Evolutionary conservation across 2,888 invertebrate species (phyloP), one percentile per base, ranked within the genome.

Genomic region (Macaria notata): DNA sequence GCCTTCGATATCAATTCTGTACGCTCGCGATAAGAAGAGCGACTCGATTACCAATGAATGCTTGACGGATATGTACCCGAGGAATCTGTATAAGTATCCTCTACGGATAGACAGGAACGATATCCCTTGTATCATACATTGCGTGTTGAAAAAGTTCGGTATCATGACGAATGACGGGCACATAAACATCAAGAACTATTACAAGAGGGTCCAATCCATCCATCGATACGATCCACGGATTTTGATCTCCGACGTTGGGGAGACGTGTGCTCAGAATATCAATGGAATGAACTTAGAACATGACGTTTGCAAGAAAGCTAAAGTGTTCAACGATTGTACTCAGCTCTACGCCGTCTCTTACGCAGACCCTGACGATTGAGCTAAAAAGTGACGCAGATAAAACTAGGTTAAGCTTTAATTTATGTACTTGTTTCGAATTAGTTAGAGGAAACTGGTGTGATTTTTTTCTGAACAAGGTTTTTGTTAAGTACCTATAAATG

Each of bases 311-410:
- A 88, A 87, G 63, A 91, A 90, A 60, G 90, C 90, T 0, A 91
- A 89, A 62, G 87, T 89, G 1, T 91, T 91, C 61, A 91, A 91
- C 59, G 90, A 91, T 39, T 91, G 90, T 58, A 91, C 90, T 7
- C 90, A 90, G 63, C 62, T 91, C 29, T 91, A 89, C 59, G 88
- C 84, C 0, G 84, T 91, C 8, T 84, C 88, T 0, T 88, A 81
- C 52, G 79, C 64, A 59, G 85, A 88, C 2, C 65, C 71, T 0
- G 81, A 86, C 4, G 77, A 76, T 0, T 71, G 64, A 63, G 56
- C 53, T 3, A 58, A 7, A 53, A 36, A 36, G 7, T 36, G 33
- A 7, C 33, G 19, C 19, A 19, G 19, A 6, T 36, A 36, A 36
- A 36, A 36, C 7, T 36, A 36, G 7, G 3, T 36, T 36, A 1